These are phyloP conservation scores for Mactra quadrangularis DNA, from an alignment of 1,140 invertebrate genomes.

Conservation along the genomic window DNA sequence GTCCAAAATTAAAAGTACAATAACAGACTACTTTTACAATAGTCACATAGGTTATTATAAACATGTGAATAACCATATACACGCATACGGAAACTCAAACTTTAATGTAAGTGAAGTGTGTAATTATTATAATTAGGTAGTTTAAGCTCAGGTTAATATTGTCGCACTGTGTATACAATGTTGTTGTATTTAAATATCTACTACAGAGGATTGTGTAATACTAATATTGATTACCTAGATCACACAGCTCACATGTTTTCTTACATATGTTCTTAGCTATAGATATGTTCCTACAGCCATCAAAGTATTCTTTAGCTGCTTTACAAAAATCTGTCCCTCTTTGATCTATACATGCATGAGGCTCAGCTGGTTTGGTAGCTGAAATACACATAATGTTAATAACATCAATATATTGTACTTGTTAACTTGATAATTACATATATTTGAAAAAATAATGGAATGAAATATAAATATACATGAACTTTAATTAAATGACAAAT, in stretches of 20 bases:
- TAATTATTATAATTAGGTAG: too few relatives aligned
- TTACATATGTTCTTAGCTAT: constrained; percentile 14
- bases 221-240: constrained; percentile 1
- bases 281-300: background rate
- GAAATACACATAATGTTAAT: background rate
- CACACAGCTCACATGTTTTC: constrained; percentile 32
- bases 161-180: too few relatives aligned
- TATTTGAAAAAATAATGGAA: background rate
- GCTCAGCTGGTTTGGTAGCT: background rate
- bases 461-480: background rate
- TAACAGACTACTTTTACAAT: too few relatives aligned
- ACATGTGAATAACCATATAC: too few relatives aligned
- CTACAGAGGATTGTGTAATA: too few relatives aligned
- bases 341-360: background rate
- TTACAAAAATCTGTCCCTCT: background rate
- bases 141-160: too few relatives aligned
- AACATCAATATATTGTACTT: background rate
- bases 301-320: background rate
- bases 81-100: too few relatives aligned
- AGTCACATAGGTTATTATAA: too few relatives aligned
- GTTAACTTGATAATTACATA: background rate
- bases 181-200: too few relatives aligned
- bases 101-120: too few relatives aligned
- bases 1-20: too few relatives aligned
- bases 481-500: too few relatives aligned